These are phyloP conservation scores for Typhlichthys subterraneus DNA, from an alignment of 2,797 vertebrate species.

Conservation along the genomic window DNA sequence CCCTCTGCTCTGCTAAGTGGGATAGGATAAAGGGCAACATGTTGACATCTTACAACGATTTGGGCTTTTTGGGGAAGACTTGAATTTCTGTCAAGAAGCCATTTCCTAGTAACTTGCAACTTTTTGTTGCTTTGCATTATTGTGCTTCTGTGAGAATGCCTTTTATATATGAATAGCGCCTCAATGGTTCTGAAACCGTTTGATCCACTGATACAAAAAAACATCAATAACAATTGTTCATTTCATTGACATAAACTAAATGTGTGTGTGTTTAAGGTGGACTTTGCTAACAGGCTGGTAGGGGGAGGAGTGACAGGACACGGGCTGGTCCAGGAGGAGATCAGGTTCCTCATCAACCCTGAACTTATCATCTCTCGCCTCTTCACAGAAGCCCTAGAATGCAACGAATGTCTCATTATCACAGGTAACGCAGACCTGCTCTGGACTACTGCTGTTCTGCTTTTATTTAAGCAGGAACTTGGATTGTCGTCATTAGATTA, in stretches of 20 bases:
- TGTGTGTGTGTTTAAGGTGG: conserved; percentile 79
- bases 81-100: too few relatives aligned
- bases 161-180: too few relatives aligned
- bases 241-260: not conserved
- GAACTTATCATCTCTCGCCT: conserved; percentile 95
- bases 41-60: not conserved
- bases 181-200: too few relatives aligned
- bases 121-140: too few relatives aligned
- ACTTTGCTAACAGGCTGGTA: conserved; percentile 96
- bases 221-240: not conserved
- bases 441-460: not conserved
- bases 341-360: conserved; percentile 95
- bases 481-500: not conserved
- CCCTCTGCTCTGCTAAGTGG: conserved; percentile 13
- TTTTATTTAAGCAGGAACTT: too few relatives aligned
- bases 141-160: too few relatives aligned
- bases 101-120: too few relatives aligned
- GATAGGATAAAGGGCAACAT: conserved; percentile 5
- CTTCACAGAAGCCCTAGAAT: conserved; percentile 92
- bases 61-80: not conserved
- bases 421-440: conserved; percentile 79
- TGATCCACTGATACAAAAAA: not conserved
- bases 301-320: conserved; percentile 93
- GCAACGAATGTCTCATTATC: conserved; percentile 96
- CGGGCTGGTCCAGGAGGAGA: conserved; percentile 97